Conservation (phyloP, 2,113 vertebrate species). For the Strix aluco region DNA sequence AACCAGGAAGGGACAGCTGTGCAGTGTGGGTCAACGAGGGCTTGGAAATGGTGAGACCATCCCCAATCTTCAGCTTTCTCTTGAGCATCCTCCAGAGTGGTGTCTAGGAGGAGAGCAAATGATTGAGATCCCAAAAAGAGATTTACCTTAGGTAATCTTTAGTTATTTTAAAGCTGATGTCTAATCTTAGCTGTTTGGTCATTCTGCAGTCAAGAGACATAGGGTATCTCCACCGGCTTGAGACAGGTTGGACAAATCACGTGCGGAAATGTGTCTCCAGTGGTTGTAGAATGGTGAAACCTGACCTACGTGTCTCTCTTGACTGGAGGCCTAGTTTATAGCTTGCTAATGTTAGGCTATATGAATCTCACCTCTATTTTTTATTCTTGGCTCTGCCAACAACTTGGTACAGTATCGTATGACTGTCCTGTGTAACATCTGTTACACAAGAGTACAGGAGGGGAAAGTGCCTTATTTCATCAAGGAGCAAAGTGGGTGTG, state of each 20-base stretch:
- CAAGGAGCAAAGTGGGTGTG: background rate
- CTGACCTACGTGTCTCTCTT: background rate
- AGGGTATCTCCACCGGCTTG: background rate
- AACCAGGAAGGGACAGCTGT: background rate
- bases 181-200: background rate
- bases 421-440: background rate
- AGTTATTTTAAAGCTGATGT: background rate
- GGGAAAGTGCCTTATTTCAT: background rate
- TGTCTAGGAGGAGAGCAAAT: background rate
- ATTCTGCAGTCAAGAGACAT: background rate
- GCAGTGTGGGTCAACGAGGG: background rate
- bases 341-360: background rate
- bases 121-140: background rate
- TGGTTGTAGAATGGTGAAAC: background rate
- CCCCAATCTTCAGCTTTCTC: background rate
- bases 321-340: background rate
- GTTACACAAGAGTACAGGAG: background rate
- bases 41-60: background rate
- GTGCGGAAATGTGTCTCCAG: background rate
- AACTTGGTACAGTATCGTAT: background rate
- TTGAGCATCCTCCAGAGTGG: background rate
- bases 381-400: background rate
- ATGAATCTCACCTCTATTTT: background rate
- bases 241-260: background rate
- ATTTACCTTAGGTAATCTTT: background rate